Base-by-base conservation (phyloP, 2,797 vertebrate species). In the Sitta carolinensis region DNA sequence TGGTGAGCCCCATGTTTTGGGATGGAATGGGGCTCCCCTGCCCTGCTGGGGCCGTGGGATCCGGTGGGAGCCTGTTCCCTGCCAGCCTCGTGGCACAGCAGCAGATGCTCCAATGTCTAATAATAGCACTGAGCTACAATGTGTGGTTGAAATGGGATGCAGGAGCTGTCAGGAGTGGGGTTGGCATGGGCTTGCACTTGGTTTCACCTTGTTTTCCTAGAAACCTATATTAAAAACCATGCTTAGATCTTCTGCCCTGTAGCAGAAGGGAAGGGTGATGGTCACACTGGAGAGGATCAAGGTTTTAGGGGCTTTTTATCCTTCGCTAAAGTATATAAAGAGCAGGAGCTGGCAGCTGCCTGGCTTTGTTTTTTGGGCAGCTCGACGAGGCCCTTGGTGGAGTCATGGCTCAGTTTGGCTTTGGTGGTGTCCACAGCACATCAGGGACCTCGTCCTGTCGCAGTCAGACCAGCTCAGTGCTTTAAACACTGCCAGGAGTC, bases 1-100 rank as follows among this genome's bases (percentile, higher is more conserved):
- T 99, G 99, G 99, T 99, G 96, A 99, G 93, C 4, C 0, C 51
- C 67, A 1, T 5, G 0, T n/a, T 83, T 43, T 2, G 36, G 80
- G 68, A 13, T 42, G 66, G 30, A 40, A 30, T 11, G 74, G 21
- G 75, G 27, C 50, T 78, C 52, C 40, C 13, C 22, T 52, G 9
- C 25, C 40, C 30, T 0, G 0, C 34, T 32, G 80, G 26, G 34
- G 22, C 73, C 0, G 0, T 27, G 16, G 26, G 18, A 59, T 66
- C 66, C 0, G 0, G 19, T 0, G 0, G 29, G 73, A 80, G 48
- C 22, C 52, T 21, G 48, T 34, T 55, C 48, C 48, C 52, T 85
- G 87, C 73, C 94, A 82, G 79, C 81, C 64, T 43, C 0, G 1
- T 85, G 87, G 84, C 87, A 95, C 77, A 12, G 62, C 10, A 1